These are phyloP conservation scores for Acyrthosiphon pisum DNA, from an alignment of 1,140 invertebrate species.

Conservation along the genomic window DNA sequence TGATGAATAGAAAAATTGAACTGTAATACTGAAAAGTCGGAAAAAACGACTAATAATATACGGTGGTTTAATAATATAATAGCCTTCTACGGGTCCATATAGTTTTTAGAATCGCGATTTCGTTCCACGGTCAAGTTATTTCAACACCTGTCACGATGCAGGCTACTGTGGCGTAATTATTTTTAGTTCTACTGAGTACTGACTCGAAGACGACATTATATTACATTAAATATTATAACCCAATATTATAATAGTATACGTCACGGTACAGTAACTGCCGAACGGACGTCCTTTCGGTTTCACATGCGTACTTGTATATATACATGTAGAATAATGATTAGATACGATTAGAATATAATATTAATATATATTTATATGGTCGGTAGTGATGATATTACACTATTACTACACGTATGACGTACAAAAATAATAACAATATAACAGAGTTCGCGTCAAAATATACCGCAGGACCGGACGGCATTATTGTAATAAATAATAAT, in stretches of 20 bases:
- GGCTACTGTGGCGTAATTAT: neutral
- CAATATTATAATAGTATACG: neutral
- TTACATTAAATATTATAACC: constrained; percentile 22
- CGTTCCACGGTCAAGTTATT: constrained; percentile 2
- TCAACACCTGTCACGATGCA: constrained; percentile 8
- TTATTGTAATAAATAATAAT: neutral
- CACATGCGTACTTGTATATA: neutral
- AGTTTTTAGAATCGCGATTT: constrained; percentile 11
- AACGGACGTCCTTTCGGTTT: constrained; percentile 51
- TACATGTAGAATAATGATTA: neutral
- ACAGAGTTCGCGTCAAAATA: constrained; percentile 34
- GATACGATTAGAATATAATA: neutral
- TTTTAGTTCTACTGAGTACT: neutral
- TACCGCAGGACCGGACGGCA: constrained; percentile 23
- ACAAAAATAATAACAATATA: neutral
- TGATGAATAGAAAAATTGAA: neutral
- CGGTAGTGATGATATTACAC: neutral
- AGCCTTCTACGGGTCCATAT: neutral
- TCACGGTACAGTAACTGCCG: constrained; percentile 21
- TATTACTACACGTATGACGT: neutral
- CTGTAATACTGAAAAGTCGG: neutral
- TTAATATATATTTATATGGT: neutral
- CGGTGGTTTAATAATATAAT: neutral
- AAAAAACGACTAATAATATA: neutral
- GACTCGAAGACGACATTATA: constrained; percentile 22